A percentile compares a stretch with the other conserved stretches of the same genome.
These are phyloP conservation scores for Andrena minutula DNA, from an alignment of 2,888 invertebrate genomes.

Conservation along the genomic window DNA sequence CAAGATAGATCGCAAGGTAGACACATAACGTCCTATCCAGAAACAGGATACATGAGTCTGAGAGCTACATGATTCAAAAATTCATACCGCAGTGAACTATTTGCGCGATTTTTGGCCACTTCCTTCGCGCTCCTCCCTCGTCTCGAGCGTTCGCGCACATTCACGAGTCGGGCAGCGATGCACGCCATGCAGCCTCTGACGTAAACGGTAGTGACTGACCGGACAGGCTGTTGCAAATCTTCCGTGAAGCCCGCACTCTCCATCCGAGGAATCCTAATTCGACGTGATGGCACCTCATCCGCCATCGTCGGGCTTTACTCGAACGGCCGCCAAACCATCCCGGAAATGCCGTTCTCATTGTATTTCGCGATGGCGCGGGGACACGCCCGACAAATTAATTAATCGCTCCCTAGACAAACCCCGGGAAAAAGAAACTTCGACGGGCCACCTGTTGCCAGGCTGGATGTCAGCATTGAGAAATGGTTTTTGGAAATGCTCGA, in stretches of 20 bases:
- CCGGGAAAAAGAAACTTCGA: constrained; percentile 14
- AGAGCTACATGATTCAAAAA: constrained; percentile 22
- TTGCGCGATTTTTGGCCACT: not conserved
- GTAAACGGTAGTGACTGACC: constrained; percentile 35
- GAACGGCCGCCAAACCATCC: constrained; percentile 28
- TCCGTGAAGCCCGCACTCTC: constrained; percentile 33
- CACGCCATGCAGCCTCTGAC: constrained; percentile 5
- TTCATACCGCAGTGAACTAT: constrained; percentile 13
- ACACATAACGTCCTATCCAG: not conserved
- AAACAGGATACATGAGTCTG: not conserved
- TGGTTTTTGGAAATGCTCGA: constrained; percentile 9
- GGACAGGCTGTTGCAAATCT: constrained; percentile 53
- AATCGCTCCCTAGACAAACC: constrained; percentile 34
- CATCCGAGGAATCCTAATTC: constrained; percentile 63
- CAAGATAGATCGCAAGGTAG: too few relatives aligned
- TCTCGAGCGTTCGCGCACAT: not conserved
- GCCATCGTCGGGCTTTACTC: constrained; percentile 41
- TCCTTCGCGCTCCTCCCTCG: not conserved
- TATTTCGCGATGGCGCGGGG: constrained; percentile 18
- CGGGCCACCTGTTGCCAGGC: constrained; percentile 50
- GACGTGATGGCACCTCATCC: constrained; percentile 43
- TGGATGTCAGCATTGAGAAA: constrained; percentile 19
- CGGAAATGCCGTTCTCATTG: constrained; percentile 61
- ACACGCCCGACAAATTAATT: constrained; percentile 63
- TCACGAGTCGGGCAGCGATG: not conserved